Percentiles rank a stretch among this genome's conserved stretches.
phyloP scores from a whole-genome alignment of 2,113 vertebrate species.

The Bufo gargarizans region DNA sequence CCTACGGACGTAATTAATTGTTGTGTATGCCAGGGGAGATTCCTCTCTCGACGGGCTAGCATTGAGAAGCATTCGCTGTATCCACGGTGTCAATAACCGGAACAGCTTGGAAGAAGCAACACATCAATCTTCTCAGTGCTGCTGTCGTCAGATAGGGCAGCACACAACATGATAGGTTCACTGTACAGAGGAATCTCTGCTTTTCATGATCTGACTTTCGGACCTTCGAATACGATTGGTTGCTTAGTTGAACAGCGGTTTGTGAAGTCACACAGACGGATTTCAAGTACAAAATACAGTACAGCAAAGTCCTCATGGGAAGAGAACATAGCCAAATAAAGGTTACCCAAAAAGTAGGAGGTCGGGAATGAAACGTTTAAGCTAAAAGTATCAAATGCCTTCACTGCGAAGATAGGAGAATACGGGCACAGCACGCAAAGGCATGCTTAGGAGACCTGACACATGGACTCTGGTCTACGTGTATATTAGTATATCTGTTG shows the following conservation, averaged over 20 bases:
- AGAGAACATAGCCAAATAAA: background rate
- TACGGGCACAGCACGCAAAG: background rate
- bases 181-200: background rate
- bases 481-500: too few species aligned
- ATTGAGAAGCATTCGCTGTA: background rate
- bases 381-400: background rate
- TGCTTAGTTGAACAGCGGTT: background rate
- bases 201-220: background rate
- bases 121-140: background rate
- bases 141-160: background rate
- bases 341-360: background rate
- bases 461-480: too few species aligned
- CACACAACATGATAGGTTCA: background rate
- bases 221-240: background rate
- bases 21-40: background rate
- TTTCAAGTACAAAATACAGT: background rate
- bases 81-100: background rate
- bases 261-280: background rate
- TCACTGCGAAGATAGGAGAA: background rate
- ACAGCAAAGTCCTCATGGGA: background rate
- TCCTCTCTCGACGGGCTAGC: background rate
- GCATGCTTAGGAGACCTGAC: too few species aligned
- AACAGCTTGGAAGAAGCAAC: background rate
- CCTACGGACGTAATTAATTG: too few species aligned
- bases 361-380: background rate